Conservation (phyloP, 2,113 vertebrate species). For the Leiothrix lutea region DNA sequence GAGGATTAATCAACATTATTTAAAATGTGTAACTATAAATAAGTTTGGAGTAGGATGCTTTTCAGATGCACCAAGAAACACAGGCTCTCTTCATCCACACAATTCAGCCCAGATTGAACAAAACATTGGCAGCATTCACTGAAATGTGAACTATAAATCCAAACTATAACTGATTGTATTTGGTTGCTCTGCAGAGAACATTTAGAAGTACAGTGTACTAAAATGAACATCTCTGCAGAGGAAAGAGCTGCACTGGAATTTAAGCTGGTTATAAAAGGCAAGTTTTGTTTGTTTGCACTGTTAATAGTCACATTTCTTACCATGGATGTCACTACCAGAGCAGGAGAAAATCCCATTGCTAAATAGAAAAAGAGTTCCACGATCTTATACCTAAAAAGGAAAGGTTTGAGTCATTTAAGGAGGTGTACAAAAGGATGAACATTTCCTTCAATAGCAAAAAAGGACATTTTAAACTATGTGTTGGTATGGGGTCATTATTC, state of each 20-base stretch:
- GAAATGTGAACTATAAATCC: background rate
- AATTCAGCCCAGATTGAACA: background rate
- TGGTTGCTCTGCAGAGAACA: background rate
- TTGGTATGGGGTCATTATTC: background rate
- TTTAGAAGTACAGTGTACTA: background rate
- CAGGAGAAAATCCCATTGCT: conserved; percentile 96
- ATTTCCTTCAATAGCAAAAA: background rate
- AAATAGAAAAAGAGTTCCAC: conserved; percentile 96
- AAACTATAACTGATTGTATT: background rate
- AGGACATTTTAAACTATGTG: background rate
- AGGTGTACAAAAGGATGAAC: background rate
- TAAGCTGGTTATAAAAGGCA: background rate
- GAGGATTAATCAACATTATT: background rate
- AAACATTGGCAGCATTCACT: background rate
- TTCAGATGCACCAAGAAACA: background rate
- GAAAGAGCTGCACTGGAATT: background rate
- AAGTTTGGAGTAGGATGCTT: background rate
- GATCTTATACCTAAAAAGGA: conserved; percentile 88
- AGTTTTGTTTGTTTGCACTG: background rate
- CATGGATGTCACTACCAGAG: conserved; percentile 95
- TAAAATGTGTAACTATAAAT: background rate
- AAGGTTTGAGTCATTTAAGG: background rate
- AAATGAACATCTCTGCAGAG: background rate
- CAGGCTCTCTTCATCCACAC: background rate
- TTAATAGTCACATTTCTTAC: conserved; percentile 73